phyloP scores from a whole-genome alignment of 2,113 vertebrate genomes.

The Lamprologus sp. region DNA sequence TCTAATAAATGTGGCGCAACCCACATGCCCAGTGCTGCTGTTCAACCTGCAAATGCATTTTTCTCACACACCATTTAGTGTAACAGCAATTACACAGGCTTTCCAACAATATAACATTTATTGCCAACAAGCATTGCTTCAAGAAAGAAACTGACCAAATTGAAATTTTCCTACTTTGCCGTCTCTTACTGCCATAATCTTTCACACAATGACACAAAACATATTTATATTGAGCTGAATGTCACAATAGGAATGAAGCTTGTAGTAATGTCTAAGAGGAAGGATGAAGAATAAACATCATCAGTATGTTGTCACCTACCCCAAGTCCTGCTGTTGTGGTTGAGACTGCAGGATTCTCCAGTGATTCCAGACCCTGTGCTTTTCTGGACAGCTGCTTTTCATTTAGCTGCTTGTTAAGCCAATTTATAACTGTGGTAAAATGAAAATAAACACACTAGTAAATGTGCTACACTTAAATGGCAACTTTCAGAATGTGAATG shows the following conservation, averaged over 20 bases:
- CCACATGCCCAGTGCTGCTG: neutral
- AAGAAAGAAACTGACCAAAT: neutral
- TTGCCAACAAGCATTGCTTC: neutral
- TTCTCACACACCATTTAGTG: neutral
- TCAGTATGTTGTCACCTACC: conserved; percentile 27
- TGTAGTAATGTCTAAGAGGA: neutral
- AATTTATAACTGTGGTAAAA: conserved; percentile 79
- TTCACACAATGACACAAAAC: fast-evolving
- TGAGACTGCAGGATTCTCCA: conserved; percentile 41
- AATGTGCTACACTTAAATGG: neutral
- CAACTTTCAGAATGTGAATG: neutral
- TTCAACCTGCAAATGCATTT: neutral
- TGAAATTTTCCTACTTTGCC: neutral
- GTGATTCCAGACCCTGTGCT: conserved; percentile 48
- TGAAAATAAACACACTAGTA: neutral
- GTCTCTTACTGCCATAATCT: neutral
- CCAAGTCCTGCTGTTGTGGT: conserved; percentile 38
- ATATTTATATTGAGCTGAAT: neutral
- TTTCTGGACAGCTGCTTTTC: conserved; percentile 80
- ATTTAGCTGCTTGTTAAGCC: conserved; percentile 95
- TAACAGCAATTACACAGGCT: neutral
- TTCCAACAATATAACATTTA: neutral
- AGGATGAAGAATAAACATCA: neutral
- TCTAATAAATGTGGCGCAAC: neutral
- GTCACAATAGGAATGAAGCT: neutral